These are phyloP conservation scores for Lateolabrax maculatus DNA, from an alignment of 2,797 vertebrate species.

Conservation along the genomic window DNA sequence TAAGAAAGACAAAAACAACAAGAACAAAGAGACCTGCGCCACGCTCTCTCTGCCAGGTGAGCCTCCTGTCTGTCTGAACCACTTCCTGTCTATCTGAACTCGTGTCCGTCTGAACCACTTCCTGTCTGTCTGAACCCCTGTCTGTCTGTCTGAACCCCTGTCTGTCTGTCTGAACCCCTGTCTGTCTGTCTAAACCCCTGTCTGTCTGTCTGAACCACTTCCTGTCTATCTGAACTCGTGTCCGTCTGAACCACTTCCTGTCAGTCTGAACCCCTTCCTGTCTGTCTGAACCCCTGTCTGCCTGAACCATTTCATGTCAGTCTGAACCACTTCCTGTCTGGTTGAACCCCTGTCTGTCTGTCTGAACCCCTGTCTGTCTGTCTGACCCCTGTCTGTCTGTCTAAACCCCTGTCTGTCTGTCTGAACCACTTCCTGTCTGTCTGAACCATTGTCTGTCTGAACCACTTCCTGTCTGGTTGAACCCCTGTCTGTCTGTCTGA, in stretches of 20 bases:
- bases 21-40: conserved; percentile 91
- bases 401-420: too few relatives aligned
- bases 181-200: too few relatives aligned
- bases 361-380: conserved; percentile 59
- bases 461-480: conserved; percentile 35
- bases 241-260: conserved; percentile 13
- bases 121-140: background rate
- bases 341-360: background rate
- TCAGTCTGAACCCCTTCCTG: background rate
- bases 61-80: background rate
- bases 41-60: conserved; percentile 90
- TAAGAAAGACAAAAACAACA: conserved; percentile 98
- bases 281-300: background rate
- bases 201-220: conserved; percentile 6
- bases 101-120: conserved; percentile 73
- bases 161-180: too few relatives aligned
- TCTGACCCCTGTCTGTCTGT: conserved; percentile 55
- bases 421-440: background rate
- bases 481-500: too few relatives aligned
- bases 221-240: too few relatives aligned
- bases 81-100: background rate
- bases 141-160: too few relatives aligned
- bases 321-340: background rate
- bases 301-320: conserved; percentile 71
- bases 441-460: conserved; percentile 69